phyloP scores from a whole-genome alignment of 2,113 vertebrate species.

The Pelvicachromis taeniatus region DNA sequence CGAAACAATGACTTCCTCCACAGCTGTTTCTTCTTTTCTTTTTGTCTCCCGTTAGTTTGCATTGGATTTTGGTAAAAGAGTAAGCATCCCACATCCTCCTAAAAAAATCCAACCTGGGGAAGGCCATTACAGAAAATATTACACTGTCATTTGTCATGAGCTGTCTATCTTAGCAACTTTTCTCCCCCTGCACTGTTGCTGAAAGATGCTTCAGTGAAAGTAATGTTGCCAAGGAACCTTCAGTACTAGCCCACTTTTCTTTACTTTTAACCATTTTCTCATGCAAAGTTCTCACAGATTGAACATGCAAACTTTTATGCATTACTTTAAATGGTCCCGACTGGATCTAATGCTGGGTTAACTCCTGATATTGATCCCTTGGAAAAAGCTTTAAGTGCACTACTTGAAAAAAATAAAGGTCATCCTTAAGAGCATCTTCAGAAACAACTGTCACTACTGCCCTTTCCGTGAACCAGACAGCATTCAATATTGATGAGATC shows the following conservation, averaged over 20 bases:
- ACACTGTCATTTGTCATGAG: background rate
- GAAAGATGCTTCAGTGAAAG: slow-evolving; percentile 2
- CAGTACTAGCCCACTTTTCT: background rate
- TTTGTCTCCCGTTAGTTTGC: background rate
- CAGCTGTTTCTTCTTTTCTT: background rate
- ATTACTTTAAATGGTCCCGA: background rate
- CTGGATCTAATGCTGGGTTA: background rate
- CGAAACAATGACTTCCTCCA: background rate
- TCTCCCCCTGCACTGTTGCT: background rate
- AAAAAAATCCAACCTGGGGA: background rate
- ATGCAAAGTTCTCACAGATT: background rate
- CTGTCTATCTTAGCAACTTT: background rate
- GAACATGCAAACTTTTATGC: slow-evolving; percentile 10
- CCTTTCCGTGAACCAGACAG: slow-evolving; percentile 41
- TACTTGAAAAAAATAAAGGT: background rate
- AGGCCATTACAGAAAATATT: background rate
- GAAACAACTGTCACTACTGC: slow-evolving; percentile 52
- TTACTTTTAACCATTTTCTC: slow-evolving; percentile 7
- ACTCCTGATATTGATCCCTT: background rate
- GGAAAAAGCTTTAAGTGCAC: background rate
- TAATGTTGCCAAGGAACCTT: slow-evolving; percentile 13
- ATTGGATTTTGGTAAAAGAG: background rate
- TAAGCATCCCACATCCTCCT: background rate
- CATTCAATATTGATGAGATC: slow-evolving; percentile 61
- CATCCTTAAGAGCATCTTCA: slow-evolving; percentile 21